Base-by-base conservation (phyloP, 1,140 invertebrate genomes). In the Aphidius gifuensis region DNA sequence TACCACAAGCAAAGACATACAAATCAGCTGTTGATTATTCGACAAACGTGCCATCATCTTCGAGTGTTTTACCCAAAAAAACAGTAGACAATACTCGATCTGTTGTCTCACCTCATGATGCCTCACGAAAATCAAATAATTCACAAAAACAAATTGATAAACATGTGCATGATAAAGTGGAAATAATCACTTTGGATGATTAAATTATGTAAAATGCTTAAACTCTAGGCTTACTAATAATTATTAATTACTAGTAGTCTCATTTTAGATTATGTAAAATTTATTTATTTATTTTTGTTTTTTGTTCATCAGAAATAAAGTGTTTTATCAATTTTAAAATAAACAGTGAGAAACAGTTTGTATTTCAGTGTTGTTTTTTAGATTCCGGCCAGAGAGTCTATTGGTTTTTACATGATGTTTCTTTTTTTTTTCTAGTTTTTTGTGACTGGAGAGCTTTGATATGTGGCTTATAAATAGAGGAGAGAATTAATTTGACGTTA, bases 141-240 rank as follows among this genome's bases (percentile, higher is more conserved):
- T 45, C 56, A 11, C n/a, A 47, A 3, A 70, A 68, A 45, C 67
- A 63, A 49, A 59, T 50, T 3, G 69, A 71, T 1, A 74, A 80
- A 64, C 58, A 67, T 4, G 51, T 45, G 0, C 68, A 70, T n/a
- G 74, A 79, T 46, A 76, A 67, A 53, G 79, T 80, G 1, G 79
- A 80, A 58, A 79, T 80, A 42, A 80, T 80, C 43, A 80, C 78
- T 11, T 68, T 80, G 32, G 78, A 81, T 63, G 83, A 82, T 69
- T 80, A 65, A 64, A 68, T 70, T 6, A n/a, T 38, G 6, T 43
- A 45, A 16, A 16, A 16, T 16, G 43, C 5, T 4, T 1, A n/a
- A 7, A 5, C 21, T 38, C 43, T 23, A 51, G 7, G 16, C 1
- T 16, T 40, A 43, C 53, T 7, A 3, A 55, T 44, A 44, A 44